phyloP scores from a whole-genome alignment of 2,888 invertebrate genomes.

The Eupithecia exiguata region DNA sequence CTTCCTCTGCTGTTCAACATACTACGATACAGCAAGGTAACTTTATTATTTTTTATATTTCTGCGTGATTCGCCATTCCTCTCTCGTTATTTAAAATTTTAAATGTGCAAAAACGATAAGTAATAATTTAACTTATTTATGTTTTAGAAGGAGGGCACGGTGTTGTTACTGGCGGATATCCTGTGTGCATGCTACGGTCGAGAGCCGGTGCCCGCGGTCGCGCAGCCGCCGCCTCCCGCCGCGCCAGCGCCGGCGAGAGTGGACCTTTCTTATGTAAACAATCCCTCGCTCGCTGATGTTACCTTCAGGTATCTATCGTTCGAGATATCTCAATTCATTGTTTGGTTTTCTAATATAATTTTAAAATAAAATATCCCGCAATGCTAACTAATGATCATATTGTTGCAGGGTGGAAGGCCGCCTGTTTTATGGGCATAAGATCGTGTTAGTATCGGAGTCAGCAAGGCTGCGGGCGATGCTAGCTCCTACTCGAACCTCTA shows the following conservation, averaged over 20 bases:
- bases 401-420: slow-evolving; percentile 90
- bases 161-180: slow-evolving; percentile 93
- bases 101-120: background rate
- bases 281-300: slow-evolving; percentile 95
- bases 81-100: too few species aligned
- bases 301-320: slow-evolving; percentile 86
- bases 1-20: slow-evolving; percentile 95
- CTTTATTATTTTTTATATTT: background rate
- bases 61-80: too few species aligned
- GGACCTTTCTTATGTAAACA: slow-evolving; percentile 97
- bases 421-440: slow-evolving; percentile 96
- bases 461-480: slow-evolving; percentile 94
- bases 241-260: slow-evolving; percentile 89
- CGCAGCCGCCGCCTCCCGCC: slow-evolving; percentile 81
- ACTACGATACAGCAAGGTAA: slow-evolving; percentile 93
- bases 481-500: slow-evolving; percentile 67
- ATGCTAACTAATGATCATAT: background rate
- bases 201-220: slow-evolving; percentile 88
- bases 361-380: background rate
- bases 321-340: background rate
- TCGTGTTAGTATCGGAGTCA: slow-evolving; percentile 95
- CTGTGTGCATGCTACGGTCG: slow-evolving; percentile 95
- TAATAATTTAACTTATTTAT: background rate
- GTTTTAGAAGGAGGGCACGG: slow-evolving; percentile 92
- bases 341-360: background rate